A percentile compares a stretch with the other conserved stretches of the same genome.
Evolutionary conservation across 2,797 vertebrate genomes (phyloP).

Genomic region (Falco concolor): DNA sequence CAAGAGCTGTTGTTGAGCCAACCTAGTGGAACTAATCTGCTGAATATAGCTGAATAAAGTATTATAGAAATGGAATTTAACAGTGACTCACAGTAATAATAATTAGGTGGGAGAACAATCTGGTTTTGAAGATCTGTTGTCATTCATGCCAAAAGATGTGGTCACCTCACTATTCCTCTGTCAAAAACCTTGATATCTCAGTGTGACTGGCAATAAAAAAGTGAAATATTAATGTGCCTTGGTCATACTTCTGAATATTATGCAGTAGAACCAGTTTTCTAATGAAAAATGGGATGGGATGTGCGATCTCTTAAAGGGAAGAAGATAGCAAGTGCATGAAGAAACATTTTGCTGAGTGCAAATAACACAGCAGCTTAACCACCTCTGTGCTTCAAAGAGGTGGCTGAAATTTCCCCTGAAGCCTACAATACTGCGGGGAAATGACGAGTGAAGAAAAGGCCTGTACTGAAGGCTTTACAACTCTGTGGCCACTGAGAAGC

Average conservation of each 20-base stretch:
- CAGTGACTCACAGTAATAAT: slow-evolving; percentile 20
- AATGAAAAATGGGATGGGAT: background rate
- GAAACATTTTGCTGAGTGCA: background rate
- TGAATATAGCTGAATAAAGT: slow-evolving; percentile 3
- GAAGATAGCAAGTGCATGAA: background rate
- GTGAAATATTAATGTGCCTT: background rate
- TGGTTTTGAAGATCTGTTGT: slow-evolving; percentile 1
- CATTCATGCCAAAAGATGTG: background rate
- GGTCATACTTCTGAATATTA: background rate
- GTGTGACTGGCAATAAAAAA: background rate
- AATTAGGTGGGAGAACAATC: slow-evolving; percentile 20
- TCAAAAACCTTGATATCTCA: background rate
- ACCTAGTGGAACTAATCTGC: slow-evolving; percentile 59
- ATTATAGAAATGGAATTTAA: slow-evolving; percentile 41
- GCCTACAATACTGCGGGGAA: background rate
- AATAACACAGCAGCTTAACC: background rate
- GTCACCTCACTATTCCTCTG: background rate
- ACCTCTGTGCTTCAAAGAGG: background rate
- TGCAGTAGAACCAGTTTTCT: background rate
- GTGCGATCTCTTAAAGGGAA: background rate
- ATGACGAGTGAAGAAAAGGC: background rate
- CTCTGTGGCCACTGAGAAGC: background rate
- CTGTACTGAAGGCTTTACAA: background rate
- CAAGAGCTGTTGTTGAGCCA: slow-evolving; percentile 45
- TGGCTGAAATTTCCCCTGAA: background rate